Evolutionary conservation across 2,888 invertebrate genomes (phyloP).

Genomic region (Margaritifera margaritifera): DNA sequence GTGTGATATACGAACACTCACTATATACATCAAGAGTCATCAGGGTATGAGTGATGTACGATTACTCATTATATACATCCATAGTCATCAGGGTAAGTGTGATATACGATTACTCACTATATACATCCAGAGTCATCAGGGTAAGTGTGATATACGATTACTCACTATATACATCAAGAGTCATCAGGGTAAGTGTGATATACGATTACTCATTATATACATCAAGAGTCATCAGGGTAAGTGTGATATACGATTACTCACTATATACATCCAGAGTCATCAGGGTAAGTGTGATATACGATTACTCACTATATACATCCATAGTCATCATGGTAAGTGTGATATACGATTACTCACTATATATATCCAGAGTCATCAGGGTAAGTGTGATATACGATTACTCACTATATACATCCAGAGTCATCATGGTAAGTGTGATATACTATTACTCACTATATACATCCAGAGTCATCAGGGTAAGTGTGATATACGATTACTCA

Average conservation of each 20-base stretch:
- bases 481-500: neutral
- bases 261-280: constrained; percentile 6
- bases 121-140: constrained; percentile 33
- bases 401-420: no score
- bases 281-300: constrained; percentile 34
- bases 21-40: constrained; percentile 6
- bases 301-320: no score
- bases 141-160: constrained; percentile 22
- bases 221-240: constrained; percentile 51
- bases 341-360: no score
- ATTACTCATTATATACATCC: no score
- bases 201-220: no score
- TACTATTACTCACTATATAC: no score
- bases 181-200: constrained; percentile 41
- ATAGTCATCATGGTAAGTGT: constrained; percentile 48
- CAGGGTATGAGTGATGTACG: constrained; percentile 34
- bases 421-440: constrained; percentile 41
- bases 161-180: no score
- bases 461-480: constrained; percentile 51
- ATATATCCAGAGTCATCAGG: constrained; percentile 32
- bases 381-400: constrained; percentile 22
- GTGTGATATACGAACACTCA: neutral
- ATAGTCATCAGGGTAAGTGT: constrained; percentile 48
- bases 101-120: no score
- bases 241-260: neutral